Evolutionary conservation across 2,888 invertebrate genomes (phyloP), one percentile per base, ranked within the genome.

Genomic region (Mermis nigrescens): DNA sequence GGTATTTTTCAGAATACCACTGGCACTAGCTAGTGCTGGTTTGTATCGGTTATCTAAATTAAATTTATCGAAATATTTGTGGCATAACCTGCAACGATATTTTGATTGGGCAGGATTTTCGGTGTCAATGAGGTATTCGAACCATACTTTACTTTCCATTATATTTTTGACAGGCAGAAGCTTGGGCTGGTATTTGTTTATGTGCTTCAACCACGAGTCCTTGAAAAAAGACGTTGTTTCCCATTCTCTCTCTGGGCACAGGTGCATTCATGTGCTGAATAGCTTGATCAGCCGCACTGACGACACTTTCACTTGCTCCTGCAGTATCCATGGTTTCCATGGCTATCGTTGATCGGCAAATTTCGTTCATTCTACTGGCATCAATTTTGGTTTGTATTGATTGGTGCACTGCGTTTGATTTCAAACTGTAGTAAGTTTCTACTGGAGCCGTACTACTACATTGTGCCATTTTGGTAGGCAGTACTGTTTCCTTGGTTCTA

Each of bases 31-130:
- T n/a, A n/a, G n/a, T n/a, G n/a, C 38, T 38, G 38, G 38, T 12
- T 19, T 7, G 38, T 12, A 38, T 38, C 38, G 19, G 7, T 12
- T 38, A 38, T 38, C 38, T 38, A 38, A 38, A 7, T 38, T 38
- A 19, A 38, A 38, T 38, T 38, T 38, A 19, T 38, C 38, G 19
- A 38, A 38, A n/a, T 54, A 54, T n/a, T 54, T 4, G 4, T 3
- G 2, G 54, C 54, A 54, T 7, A 54, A 28, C 7, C 54, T 24
- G 54, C 54, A 54, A 7, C 27, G 26, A 28, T 27, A 54, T 27
- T 4, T 54, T 29, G 54, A 54, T 28, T 24, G 54, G 7, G 27
- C 26, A 24, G 54, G 54, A 28, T 54, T 54, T 54, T 54, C 54
- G 12, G 12, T 28, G 54, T 54, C n/a, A 15, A 4, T 4, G 12